Conservation (phyloP, 2,888 invertebrate species). For the Zelleria hepariella region DNA sequence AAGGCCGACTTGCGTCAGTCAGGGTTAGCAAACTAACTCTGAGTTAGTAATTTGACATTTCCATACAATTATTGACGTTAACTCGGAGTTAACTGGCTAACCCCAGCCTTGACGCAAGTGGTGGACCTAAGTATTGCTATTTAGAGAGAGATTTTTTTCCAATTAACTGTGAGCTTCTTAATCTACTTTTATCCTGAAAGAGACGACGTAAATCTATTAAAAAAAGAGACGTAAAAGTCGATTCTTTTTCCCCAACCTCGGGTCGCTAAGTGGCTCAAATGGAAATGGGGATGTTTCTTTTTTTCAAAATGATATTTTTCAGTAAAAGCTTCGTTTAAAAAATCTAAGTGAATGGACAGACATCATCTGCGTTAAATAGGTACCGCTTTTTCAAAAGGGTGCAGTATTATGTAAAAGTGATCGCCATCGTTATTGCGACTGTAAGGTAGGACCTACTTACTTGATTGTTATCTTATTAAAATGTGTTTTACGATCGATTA, state of each 20-base stretch:
- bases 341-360: constrained; percentile 43
- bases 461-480: too few relatives aligned
- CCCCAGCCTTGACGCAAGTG: too few relatives aligned
- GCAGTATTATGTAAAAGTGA: constrained; percentile 15
- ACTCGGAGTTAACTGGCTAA: too few relatives aligned
- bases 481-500: too few relatives aligned
- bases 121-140: too few relatives aligned
- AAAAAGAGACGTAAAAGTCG: constrained; percentile 3
- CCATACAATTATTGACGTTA: too few relatives aligned
- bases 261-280: constrained; percentile 50
- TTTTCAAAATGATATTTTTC: constrained; percentile 38
- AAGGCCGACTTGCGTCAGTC: too few relatives aligned
- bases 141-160: background rate
- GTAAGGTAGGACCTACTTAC: too few relatives aligned
- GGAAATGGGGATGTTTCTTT: constrained; percentile 34
- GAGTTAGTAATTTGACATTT: too few relatives aligned
- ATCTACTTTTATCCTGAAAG: background rate
- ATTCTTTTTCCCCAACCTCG: constrained; percentile 29
- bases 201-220: constrained; percentile 4
- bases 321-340: constrained; percentile 52
- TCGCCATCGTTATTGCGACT: background rate
- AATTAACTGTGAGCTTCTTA: background rate
- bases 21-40: too few relatives aligned
- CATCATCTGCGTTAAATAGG: constrained; percentile 29
- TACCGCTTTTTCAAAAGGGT: constrained; percentile 15